A percentile compares a stretch with the other conserved stretches of the same genome.
These are phyloP conservation scores for Entomyzon cyanotis DNA, from an alignment of 2,113 vertebrate genomes.

Conservation along the genomic window DNA sequence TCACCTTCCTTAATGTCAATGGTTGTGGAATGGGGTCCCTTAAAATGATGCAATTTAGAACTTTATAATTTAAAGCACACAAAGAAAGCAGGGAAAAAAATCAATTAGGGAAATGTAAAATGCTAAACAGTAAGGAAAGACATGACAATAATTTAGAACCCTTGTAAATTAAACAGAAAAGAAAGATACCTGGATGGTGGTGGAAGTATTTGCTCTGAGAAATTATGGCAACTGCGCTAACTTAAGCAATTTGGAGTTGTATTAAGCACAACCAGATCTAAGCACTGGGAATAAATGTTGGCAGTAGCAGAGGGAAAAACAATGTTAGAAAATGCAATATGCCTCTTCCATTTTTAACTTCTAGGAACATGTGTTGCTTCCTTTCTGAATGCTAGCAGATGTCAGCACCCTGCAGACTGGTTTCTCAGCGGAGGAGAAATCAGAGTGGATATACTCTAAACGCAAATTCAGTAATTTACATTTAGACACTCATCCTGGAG, in stretches of 20 bases:
- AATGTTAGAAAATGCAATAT: conserved; percentile 42
- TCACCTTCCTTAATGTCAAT: background rate
- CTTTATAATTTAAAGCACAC: background rate
- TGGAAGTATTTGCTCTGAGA: background rate
- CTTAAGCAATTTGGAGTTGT: background rate
- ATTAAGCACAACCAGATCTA: background rate
- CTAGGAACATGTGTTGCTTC: conserved; percentile 49
- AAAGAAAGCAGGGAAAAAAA: background rate
- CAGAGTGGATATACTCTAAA: conserved; percentile 45
- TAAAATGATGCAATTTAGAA: background rate
- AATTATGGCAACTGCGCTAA: background rate
- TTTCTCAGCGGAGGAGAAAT: conserved; percentile 38
- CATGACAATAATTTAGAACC: background rate
- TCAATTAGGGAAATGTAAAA: background rate
- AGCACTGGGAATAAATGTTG: background rate
- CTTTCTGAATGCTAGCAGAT: conserved; percentile 55
- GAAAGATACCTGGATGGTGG: background rate
- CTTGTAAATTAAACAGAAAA: background rate
- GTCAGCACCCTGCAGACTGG: conserved; percentile 52
- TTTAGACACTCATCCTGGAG: conserved; percentile 50
- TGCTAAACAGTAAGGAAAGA: background rate
- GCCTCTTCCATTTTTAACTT: conserved; percentile 57
- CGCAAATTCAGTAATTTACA: conserved; percentile 62
- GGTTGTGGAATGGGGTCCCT: background rate
- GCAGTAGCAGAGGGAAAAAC: conserved; percentile 24